Evolutionary conservation across 2,888 invertebrate species (phyloP), one percentile per base, ranked within the genome.

Genomic region (Brachyptera risi): DNA sequence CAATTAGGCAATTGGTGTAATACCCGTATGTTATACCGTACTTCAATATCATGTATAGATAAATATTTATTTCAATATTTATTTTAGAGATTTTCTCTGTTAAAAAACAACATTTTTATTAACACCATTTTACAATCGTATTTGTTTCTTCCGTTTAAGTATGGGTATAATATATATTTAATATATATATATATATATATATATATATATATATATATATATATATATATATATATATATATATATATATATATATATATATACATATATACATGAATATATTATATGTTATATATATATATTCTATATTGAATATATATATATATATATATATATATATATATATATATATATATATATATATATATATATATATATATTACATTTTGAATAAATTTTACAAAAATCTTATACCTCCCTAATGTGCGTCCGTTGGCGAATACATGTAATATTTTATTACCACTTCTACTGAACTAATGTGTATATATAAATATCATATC

Each of bases 121-220:
- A 66, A 66, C 67, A 67, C 65, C 65, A 66, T 65, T 67, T 68
- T 67, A 67, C 67, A 68, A 68, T 67, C 67, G 65, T 67, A 67
- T 67, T 67, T 67, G 65, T 63, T 61, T 66, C 63, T 63, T 60
- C n/a, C n/a, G n/a, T n/a, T n/a, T n/a, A n/a, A n/a, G n/a, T n/a
- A n/a, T n/a, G n/a, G n/a, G n/a, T n/a, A n/a, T n/a, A n/a, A 61
- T 64, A 60, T 21, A 27, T 50, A 17, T 50, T n/a, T n/a, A n/a
- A 23, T 50, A 27, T 50, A 50, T 56, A 60, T 61, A 62, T 64
- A 62, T 56, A 21, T 17, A 31, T 56, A 13, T 56, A 23, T 40
- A 61, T 61, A 61, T 64, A n/a, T n/a, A n/a, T n/a, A n/a, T n/a
- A n/a, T n/a, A n/a, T n/a, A n/a, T n/a, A n/a, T n/a, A n/a, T n/a